Evolutionary conservation across 2,797 vertebrate species (phyloP).

Genomic region (Chaetophractus vellerosus): DNA sequence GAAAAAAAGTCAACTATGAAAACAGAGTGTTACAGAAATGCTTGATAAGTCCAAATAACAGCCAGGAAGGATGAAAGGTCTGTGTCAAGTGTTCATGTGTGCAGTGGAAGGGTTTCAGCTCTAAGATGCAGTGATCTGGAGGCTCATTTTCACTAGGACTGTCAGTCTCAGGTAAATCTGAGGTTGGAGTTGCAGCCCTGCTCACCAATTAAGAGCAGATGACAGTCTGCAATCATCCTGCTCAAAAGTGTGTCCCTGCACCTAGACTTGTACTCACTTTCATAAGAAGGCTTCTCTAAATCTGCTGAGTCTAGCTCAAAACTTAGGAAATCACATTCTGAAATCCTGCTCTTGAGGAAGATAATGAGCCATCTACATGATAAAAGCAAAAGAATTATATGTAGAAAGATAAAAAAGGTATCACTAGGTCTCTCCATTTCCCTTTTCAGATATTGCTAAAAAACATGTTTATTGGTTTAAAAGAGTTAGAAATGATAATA

Average conservation of each 20-base stretch:
- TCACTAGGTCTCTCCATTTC: not conserved
- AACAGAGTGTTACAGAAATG: conserved; percentile 63
- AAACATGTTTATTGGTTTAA: not conserved
- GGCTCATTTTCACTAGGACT: conserved; percentile 50
- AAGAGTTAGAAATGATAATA: not conserved
- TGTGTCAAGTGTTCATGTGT: conserved; percentile 29
- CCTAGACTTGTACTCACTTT: not conserved
- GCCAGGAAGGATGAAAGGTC: conserved; percentile 68
- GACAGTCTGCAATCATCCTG: conserved; percentile 25
- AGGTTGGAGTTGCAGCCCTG: not conserved
- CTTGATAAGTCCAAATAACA: conserved; percentile 69
- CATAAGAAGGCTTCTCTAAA: not conserved
- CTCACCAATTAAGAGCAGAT: conserved; percentile 64
- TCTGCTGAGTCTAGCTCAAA: not conserved
- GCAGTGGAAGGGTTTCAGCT: conserved; percentile 40
- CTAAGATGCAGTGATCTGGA: conserved; percentile 62
- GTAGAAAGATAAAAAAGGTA: not conserved
- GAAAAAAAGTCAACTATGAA: conserved; percentile 50
- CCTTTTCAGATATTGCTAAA: conserved; percentile 32
- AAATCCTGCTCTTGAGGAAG: not conserved
- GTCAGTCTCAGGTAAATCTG: conserved; percentile 31
- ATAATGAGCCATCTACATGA: not conserved
- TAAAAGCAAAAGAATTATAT: not conserved
- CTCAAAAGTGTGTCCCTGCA: not conserved
- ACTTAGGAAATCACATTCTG: not conserved